Evolutionary conservation across 1,140 invertebrate genomes (phyloP).

Genomic region (Sitobion miscanthi): DNA sequence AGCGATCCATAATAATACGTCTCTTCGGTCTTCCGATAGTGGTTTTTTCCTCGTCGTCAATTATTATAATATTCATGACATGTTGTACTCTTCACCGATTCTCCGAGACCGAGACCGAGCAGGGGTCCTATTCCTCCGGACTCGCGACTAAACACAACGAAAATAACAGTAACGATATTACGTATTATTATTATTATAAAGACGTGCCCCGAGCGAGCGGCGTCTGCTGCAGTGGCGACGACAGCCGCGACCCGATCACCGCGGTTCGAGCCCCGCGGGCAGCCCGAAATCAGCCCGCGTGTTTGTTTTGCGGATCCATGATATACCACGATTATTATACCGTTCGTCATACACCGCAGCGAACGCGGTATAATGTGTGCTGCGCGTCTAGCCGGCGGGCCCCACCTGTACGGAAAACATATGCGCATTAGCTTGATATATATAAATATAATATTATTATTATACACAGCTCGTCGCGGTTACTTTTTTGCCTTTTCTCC

Average conservation of each 20-base stretch:
- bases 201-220: not conserved
- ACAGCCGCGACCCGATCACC: not conserved
- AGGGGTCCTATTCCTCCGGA: not conserved
- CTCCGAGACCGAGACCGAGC: not conserved
- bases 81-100: not conserved
- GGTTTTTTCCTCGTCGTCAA: not conserved
- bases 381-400: not conserved
- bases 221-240: not conserved
- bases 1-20: too few species aligned
- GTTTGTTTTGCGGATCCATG: slow-evolving; percentile 6
- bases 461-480: too few species aligned
- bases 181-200: not conserved
- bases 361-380: too few species aligned
- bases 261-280: not conserved
- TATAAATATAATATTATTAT: too few species aligned
- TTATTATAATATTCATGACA: too few species aligned
- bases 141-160: not conserved
- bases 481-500: not conserved
- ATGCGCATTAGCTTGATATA: not conserved
- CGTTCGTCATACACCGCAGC: not conserved
- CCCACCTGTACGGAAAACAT: slow-evolving; percentile 1
- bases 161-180: not conserved
- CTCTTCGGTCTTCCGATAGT: not conserved
- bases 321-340: not conserved
- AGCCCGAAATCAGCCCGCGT: not conserved